Evolutionary conservation across 2,113 vertebrate genomes (phyloP), one percentile per base, ranked within the genome.

Genomic region (Dicerorhinus sumatrensis): DNA sequence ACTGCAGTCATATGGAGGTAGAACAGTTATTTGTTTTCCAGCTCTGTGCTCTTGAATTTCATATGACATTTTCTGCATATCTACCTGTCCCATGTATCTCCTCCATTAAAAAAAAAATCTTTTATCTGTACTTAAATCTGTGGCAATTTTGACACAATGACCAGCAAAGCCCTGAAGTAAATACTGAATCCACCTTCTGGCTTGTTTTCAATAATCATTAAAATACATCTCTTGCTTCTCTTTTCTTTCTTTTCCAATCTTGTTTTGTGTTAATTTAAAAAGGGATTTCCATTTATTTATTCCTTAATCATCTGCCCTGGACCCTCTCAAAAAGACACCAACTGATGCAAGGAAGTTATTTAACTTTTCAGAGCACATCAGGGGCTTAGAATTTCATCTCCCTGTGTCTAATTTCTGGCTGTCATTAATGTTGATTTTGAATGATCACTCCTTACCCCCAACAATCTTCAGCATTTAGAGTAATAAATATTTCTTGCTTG

Each of bases 401-500:
- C 42, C 2, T 65, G 25, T 36, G 20, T 92, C 80, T 69, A 39
- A 65, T 80, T 89, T 72, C 92, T 95, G 12, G 2, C 33, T 72
- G 33, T 54, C 31, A 65, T 79, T 96, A 56, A 25, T 81, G 16
- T 25, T 25, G 12, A 51, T 39, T 72, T 18, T 90, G 63, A 80
- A 48, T 85, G 42, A 96, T 80, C 80, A 72, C 0, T 3, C 25
- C 86, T 98, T 92, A 75, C 65, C 56, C 67, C 80, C 87, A 79
- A 2, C 0, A 89, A 63, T 83, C 39, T 33, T 82, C 63, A 70
- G n/a, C 17, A 48, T 97, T 91, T 81, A 3, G 20, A 63, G 10
- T 72, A 97, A 82, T 1, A 3, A 54, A 23, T 33, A 2, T 92
- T 80, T 95, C 67, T 92, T 83, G 12, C 23, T 81, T 73, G 17